Evolutionary conservation across 2,888 invertebrate species (phyloP).

Genomic region (Lithosia quadra): DNA sequence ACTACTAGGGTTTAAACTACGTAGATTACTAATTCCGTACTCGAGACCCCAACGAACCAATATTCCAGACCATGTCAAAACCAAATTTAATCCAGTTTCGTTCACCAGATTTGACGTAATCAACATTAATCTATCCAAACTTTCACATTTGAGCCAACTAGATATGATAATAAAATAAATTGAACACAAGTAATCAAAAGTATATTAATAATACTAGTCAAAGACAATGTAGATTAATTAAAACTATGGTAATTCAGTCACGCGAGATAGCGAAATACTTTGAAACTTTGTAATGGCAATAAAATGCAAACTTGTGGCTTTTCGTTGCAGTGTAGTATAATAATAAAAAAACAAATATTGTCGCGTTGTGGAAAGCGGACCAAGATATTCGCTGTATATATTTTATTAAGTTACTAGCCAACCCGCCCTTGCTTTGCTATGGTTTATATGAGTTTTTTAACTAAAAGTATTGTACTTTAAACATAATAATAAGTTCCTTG

Average conservation of each 20-base stretch:
- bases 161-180: neutral
- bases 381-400: neutral
- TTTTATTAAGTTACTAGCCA: neutral
- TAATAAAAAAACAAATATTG: constrained; percentile 4
- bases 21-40: no score
- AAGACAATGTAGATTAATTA: constrained; percentile 39
- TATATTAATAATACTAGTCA: neutral
- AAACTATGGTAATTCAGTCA: constrained; percentile 27
- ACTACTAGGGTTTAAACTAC: no score
- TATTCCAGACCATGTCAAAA: no score
- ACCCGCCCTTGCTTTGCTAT: no score
- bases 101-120: neutral
- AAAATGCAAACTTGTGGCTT: constrained; percentile 14
- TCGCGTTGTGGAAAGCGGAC: neutral
- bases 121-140: neutral
- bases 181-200: neutral
- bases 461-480: no score
- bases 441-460: no score
- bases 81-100: neutral
- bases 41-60: no score
- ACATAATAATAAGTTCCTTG: no score
- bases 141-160: neutral
- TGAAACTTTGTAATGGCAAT: constrained; percentile 41
- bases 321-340: constrained; percentile 12
- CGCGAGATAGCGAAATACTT: constrained; percentile 28